Percentiles rank a stretch among this genome's conserved stretches.
Conservation (phyloP, 2,888 invertebrate genomes). For the Sesia apiformis region DNA sequence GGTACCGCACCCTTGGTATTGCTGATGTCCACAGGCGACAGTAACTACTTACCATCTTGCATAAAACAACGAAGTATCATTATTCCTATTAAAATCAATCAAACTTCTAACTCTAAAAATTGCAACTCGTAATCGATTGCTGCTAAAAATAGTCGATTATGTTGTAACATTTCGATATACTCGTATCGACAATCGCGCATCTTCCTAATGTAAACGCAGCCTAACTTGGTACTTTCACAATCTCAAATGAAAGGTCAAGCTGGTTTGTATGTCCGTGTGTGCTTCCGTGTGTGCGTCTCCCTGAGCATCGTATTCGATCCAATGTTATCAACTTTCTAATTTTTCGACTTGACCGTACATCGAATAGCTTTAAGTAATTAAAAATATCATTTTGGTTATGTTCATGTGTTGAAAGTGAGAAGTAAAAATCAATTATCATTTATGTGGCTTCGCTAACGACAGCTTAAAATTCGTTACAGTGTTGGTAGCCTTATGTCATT, state of each 20-base stretch:
- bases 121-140: too few relatives aligned
- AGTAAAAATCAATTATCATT: too few relatives aligned
- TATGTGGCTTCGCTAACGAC: too few relatives aligned
- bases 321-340: constrained; percentile 55
- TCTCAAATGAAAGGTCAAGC: constrained; percentile 48
- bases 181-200: neutral
- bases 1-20: too few relatives aligned
- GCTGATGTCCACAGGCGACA: neutral
- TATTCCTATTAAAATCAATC: neutral
- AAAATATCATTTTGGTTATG: too few relatives aligned
- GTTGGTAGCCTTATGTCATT: too few relatives aligned
- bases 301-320: constrained; percentile 13
- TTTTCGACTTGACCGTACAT: constrained; percentile 10
- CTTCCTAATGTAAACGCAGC: constrained; percentile 1
- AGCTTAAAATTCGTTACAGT: too few relatives aligned
- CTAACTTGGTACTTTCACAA: constrained; percentile 43
- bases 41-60: neutral
- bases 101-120: neutral
- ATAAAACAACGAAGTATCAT: neutral
- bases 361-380: too few relatives aligned
- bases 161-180: neutral
- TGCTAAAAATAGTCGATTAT: neutral
- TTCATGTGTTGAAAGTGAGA: too few relatives aligned
- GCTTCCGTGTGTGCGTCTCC: constrained; percentile 16
- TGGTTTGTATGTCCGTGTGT: constrained; percentile 20